A percentile compares a stretch with the other conserved stretches of the same genome.
These are phyloP conservation scores for Bellardia bayeri DNA, from an alignment of 2,888 invertebrate genomes.

Conservation along the genomic window DNA sequence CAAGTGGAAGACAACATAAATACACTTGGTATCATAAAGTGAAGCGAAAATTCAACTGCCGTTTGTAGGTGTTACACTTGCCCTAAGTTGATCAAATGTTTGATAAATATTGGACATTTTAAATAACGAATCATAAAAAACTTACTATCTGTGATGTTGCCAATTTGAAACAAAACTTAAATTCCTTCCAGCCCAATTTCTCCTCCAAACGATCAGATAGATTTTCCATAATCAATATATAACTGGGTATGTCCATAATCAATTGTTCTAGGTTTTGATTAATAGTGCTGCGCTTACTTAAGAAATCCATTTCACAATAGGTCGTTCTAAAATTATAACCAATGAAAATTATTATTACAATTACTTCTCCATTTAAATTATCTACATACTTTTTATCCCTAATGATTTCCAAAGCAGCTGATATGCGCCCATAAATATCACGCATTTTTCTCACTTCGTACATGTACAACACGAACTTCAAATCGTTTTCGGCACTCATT, in stretches of 20 bases:
- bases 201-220: slow-evolving; percentile 87
- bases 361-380: too few species aligned
- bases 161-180: slow-evolving; percentile 87
- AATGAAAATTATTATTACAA: not conserved
- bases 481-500: slow-evolving; percentile 80
- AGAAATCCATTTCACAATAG: slow-evolving; percentile 87
- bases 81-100: not conserved
- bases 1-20: too few species aligned
- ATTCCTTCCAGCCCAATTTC: slow-evolving; percentile 87
- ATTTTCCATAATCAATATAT: slow-evolving; percentile 87
- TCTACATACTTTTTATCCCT: slow-evolving; percentile 80
- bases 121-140: not conserved
- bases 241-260: slow-evolving; percentile 87
- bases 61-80: too few species aligned
- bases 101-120: not conserved
- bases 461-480: slow-evolving; percentile 82
- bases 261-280: slow-evolving; percentile 87
- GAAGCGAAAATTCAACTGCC: too few species aligned
- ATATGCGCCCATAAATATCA: slow-evolving; percentile 83
- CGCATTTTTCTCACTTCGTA: slow-evolving; percentile 83
- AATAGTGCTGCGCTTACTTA: slow-evolving; percentile 87
- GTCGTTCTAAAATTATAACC: slow-evolving; percentile 84
- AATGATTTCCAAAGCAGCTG: slow-evolving; percentile 80
- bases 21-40: too few species aligned
- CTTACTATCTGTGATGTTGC: slow-evolving; percentile 88